Base-by-base conservation (phyloP, 1,140 invertebrate genomes). In the Trichonephila clavipes region DNA sequence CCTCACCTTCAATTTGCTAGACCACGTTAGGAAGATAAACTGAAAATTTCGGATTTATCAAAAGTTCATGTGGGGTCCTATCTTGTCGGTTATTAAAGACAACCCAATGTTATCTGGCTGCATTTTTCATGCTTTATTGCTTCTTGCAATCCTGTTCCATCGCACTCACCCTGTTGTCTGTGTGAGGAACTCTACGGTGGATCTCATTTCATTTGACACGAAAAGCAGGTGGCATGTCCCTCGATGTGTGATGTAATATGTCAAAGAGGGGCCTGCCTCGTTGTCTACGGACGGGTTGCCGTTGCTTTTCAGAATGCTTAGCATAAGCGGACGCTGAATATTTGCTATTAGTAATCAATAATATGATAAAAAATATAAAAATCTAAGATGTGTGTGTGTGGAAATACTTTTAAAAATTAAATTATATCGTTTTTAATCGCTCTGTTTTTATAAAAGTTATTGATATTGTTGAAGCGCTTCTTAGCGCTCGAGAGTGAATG, bases 31-130 rank as follows among this genome's bases (percentile, higher is more conserved):
- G 69, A 89, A 72, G 66, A 72, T 72, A 77, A 89, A 89, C 83
- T 85, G n/a, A 89, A 72, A 89, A 72, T 58, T 58, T 89, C n/a
- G 21, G 86, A 89, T 44, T 89, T 89, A 89, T 89, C 88, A 72
- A 16, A 21, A 77, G 88, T 72, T 89, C 88, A 89, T 89, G 88
- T 89, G 88, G 66, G 88, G 88, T 89, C 88, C 64, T 51, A 89
- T 72, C 64, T 72, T 77, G 88, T 77, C 58, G 44, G 88, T 89
- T 77, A 89, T 89, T 89, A 89, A 72, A 89, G 69, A 89, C 88
- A 72, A 62, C 62, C 28, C 40, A 72, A 89, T 58, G 77, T 89
- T 89, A 89, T 89, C 66, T 59, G 64, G 44, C 24, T 59, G 62
- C 51, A 89, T 77, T 77, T 72, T 89, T 72, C 66, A 89, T 77